phyloP scores from a whole-genome alignment of 2,888 invertebrate species.

The Microplitis manilae region DNA sequence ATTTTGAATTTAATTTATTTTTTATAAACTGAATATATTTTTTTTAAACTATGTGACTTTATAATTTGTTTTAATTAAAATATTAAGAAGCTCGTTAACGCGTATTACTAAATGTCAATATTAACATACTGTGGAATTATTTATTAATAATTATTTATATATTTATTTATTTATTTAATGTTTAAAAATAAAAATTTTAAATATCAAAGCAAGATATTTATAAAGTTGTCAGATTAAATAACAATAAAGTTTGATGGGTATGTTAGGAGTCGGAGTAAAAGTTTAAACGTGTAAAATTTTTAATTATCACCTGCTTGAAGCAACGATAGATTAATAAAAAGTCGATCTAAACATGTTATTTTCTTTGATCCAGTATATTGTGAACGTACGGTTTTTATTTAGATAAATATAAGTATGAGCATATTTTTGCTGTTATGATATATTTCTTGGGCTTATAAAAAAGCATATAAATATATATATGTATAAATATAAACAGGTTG shows the following conservation, averaged over 20 bases:
- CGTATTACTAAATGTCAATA: not conserved
- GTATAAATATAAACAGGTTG: not conserved
- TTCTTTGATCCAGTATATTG: not conserved
- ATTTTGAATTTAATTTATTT: not conserved
- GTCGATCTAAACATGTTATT: not conserved
- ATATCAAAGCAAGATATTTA: not conserved
- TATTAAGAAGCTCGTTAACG: not conserved
- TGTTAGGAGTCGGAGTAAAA: not conserved
- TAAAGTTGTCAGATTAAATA: not conserved
- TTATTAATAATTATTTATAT: too few species aligned
- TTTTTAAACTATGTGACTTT: not conserved
- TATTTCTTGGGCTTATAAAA: not conserved
- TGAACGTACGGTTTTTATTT: not conserved
- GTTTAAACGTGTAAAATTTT: not conserved
- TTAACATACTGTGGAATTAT: not conserved
- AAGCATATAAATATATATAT: not conserved
- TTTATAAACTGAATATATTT: too few species aligned
- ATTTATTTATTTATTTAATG: too few species aligned
- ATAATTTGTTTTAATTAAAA: not conserved
- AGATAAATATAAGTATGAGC: not conserved
- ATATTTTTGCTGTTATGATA: not conserved
- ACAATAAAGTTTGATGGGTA: not conserved
- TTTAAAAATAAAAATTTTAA: not conserved
- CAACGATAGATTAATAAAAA: not conserved
- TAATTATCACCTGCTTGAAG: not conserved